Percentiles rank a stretch among this genome's conserved stretches.
Evolutionary conservation across 2,797 vertebrate genomes (phyloP).

Genomic region (Xyrichtys novacula): DNA sequence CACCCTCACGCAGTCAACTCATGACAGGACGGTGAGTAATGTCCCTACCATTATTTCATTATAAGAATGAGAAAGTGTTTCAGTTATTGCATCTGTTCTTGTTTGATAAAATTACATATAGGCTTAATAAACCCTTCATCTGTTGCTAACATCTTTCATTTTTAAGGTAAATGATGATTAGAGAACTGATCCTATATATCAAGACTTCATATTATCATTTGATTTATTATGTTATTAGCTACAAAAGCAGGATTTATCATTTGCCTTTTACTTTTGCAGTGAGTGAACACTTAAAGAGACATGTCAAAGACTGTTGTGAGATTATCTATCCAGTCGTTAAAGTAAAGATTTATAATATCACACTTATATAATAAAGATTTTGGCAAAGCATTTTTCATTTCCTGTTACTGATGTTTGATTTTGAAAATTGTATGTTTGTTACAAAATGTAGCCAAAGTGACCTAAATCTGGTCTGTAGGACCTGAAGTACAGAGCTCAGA

Average conservation of each 20-base stretch:
- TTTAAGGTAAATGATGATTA: no score
- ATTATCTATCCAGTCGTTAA: not conserved
- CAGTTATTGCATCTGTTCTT: constrained; percentile 13
- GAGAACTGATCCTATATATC: not conserved
- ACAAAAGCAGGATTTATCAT: constrained; percentile 5
- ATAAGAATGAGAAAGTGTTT: not conserved
- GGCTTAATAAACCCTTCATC: constrained; percentile 13
- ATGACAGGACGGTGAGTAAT: constrained; percentile 94
- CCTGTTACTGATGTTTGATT: not conserved
- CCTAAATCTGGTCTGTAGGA: not conserved
- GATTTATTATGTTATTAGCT: not conserved
- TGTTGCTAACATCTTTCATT: constrained; percentile 7
- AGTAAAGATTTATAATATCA: constrained; percentile 1
- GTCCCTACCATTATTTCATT: constrained; percentile 16
- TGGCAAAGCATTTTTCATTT: not conserved
- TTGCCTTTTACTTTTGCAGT: not conserved
- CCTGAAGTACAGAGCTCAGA: constrained; percentile 1
- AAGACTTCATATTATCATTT: not conserved
- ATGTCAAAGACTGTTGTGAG: not conserved
- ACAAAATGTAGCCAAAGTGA: not conserved
- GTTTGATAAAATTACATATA: constrained; percentile 25
- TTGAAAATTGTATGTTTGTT: not conserved
- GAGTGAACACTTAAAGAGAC: not conserved
- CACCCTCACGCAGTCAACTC: constrained; percentile 94
- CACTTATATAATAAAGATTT: not conserved